Percentiles rank a stretch among this genome's conserved stretches.
Conservation (phyloP, 1,140 invertebrate species). For the Neomicropteryx cornuta region DNA sequence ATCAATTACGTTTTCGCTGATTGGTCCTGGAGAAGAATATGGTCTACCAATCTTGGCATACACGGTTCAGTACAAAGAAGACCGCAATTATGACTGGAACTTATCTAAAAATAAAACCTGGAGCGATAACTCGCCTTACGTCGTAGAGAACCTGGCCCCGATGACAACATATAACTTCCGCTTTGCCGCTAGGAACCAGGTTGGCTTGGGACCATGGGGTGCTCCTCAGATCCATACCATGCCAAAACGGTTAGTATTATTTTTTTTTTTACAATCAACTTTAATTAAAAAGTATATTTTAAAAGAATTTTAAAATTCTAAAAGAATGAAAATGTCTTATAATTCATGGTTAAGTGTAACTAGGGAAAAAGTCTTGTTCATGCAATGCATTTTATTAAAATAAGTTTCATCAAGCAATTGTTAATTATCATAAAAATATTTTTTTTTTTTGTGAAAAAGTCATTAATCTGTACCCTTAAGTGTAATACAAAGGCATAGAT, state of each 20-base stretch:
- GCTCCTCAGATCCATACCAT: constrained; percentile 43
- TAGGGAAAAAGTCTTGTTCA: too few species aligned
- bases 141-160: constrained; percentile 69
- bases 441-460: too few species aligned
- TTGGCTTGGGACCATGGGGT: constrained; percentile 66
- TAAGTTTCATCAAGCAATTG: too few species aligned
- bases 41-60: constrained; percentile 64
- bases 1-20: constrained; percentile 67
- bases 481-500: too few species aligned
- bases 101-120: constrained; percentile 58
- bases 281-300: too few species aligned
- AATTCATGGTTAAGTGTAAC: too few species aligned
- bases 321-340: too few species aligned
- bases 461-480: too few species aligned
- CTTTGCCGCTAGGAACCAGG: constrained; percentile 75
- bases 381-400: too few species aligned
- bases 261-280: constrained; percentile 3
- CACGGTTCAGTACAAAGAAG: constrained; percentile 63
- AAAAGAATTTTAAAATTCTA: too few species aligned
- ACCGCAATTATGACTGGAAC: constrained; percentile 53
- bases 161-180: constrained; percentile 73
- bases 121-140: constrained; percentile 62
- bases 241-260: constrained; percentile 29
- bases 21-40: constrained; percentile 56
- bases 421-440: too few species aligned